Base-by-base conservation (phyloP, 1,140 invertebrate species). In the Teleopsis dalmanni region DNA sequence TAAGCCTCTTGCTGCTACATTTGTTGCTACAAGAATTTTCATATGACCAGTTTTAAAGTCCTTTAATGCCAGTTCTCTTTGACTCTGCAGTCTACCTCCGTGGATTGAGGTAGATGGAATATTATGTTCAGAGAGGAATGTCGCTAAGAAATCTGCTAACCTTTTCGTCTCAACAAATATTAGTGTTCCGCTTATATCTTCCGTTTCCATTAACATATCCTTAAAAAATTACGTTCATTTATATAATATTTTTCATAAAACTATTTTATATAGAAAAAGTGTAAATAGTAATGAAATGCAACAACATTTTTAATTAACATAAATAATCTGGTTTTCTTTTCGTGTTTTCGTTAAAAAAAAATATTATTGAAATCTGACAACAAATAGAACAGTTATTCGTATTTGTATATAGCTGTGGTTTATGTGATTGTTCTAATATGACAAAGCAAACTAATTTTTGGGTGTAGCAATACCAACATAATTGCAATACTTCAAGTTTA, bases 81-180 rank as follows among this genome's bases (percentile, higher is more conserved):
- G 89, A 33, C 81, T 74, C 62, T 98, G 95, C 4, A 87, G 70
- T 13, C 95, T 75, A 72, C 95, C 94, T 2, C 93, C 93, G 71
- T 98, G 94, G 54, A 97, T 96, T 36, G 87, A 92, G 0, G 92
- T 95, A 0, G 91, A 84, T 65, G 83, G 72, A 55, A 75, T 70
- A 45, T 79, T 74, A 3, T 72, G 72, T 58, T 88, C 82, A 0
- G 79, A 84, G 1, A 93, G 62, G 49, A 79, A 80, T 0, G 81
- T 78, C 0, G 88, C 91, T 3, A 97, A 73, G 57, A 93, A 95
- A 70, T 98, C 95, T 0, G 88, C 88, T 29, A 81, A 87, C 37
- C 85, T 80, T 62, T 96, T 95, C 14, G 82, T 86, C 54, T 92
- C 88, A 1, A 95, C 90, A 65, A 97, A 98, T 1, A 97, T 83